Base-by-base conservation (phyloP, 2,797 vertebrate genomes). In the Discoglossus pictus region DNA sequence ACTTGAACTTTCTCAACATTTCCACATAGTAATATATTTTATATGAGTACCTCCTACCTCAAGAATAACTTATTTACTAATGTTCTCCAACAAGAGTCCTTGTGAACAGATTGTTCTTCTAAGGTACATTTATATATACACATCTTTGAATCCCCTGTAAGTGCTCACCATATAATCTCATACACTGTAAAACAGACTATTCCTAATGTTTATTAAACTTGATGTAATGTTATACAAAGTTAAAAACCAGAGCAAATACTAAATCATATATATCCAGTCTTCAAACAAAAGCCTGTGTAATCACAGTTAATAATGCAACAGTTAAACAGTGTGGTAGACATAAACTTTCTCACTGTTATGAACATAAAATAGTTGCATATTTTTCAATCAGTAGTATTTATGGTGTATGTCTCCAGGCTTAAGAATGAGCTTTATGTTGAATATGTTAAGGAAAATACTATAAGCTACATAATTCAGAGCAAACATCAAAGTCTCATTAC, bases 191-290 rank as follows among this genome's bases (percentile, higher is more conserved):
- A 82, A 78, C 80, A 58, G 73, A 69, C 72, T 61, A 72, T 35
- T 73, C 73, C 46, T 42, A 74, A 64, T 82, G 81, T 86, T 88
- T 86, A 74, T 74, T 78, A 67, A 68, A 63, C 78, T 73, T 82
- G 83, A 83, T 82, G 79, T 79, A 83, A 78, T 64, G 71, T 76
- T 77, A 74, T 13, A 43, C 73, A 74, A 72, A 73, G 50, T 79
- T 78, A 73, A 77, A 82, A 83, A 83, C 74, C 77, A 84, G 82
- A 82, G 79, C 80, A 86, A 81, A 84, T 82, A 79, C 80, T 80
- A 76, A 42, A 73, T 80, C 81, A 85, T 88, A 87, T 84, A 86
- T 84, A 72, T 78, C 66, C 75, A 80, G 75, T 83, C 85, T 87
- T 84, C 74, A 77, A 74, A 73, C 74, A 72, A 65, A 65, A 75